A percentile compares a stretch with the other conserved stretches of the same genome.
These are phyloP conservation scores for Phrynocephalus versicolor DNA, from an alignment of 2,113 vertebrate genomes.

Conservation along the genomic window DNA sequence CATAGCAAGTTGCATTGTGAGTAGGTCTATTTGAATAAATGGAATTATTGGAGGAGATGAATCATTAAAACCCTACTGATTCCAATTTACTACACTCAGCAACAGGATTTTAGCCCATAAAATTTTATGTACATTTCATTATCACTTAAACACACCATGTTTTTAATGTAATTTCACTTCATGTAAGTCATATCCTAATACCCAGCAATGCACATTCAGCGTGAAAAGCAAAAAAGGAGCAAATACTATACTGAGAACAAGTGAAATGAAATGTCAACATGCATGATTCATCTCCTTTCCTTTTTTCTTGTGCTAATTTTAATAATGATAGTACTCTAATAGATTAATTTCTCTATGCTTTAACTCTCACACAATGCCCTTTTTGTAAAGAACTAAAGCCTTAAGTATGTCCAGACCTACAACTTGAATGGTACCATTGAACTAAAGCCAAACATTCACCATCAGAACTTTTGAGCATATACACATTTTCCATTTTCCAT, in stretches of 20 bases:
- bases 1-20: no score
- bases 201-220: not conserved
- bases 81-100: no score
- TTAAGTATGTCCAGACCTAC: constrained; percentile 13
- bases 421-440: constrained; percentile 17
- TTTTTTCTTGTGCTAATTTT: constrained; percentile 8
- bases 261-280: constrained; percentile 15
- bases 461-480: not conserved
- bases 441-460: constrained; percentile 5
- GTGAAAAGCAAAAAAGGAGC: not conserved
- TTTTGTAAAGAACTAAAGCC: constrained; percentile 2
- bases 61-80: no score
- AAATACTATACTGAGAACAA: constrained; percentile 8
- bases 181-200: not conserved
- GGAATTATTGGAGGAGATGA: no score
- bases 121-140: not conserved
- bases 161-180: not conserved
- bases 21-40: no score
- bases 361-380: not conserved
- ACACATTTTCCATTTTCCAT: not conserved
- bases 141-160: not conserved
- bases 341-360: constrained; percentile 10
- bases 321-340: constrained; percentile 4
- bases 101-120: no score
- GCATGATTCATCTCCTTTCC: constrained; percentile 8